These are phyloP conservation scores for Elymnias hypermnestra DNA, from an alignment of 1,140 invertebrate genomes.

Conservation along the genomic window DNA sequence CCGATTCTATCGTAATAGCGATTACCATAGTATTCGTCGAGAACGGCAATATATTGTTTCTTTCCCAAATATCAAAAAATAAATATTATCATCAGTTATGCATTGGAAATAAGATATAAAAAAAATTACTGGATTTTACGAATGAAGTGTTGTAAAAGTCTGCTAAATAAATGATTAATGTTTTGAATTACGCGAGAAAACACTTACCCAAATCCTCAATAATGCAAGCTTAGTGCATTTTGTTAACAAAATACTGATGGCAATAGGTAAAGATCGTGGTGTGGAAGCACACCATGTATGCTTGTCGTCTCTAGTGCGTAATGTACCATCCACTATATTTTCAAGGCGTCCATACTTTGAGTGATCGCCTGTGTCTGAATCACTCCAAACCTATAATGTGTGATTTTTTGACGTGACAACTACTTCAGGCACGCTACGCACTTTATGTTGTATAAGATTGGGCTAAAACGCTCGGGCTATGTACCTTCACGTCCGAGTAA, in stretches of 20 bases:
- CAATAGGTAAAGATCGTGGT: conserved; percentile 74
- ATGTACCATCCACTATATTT: conserved; percentile 83
- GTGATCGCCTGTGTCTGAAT: conserved; percentile 49
- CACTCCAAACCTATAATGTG: conserved; percentile 48
- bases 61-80: too few species aligned
- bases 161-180: neutral
- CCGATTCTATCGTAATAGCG: too few species aligned
- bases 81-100: too few species aligned
- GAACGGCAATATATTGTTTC: too few species aligned
- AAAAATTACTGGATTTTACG: too few species aligned
- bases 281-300: conserved; percentile 85
- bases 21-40: too few species aligned
- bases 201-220: conserved; percentile 86
- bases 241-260: conserved; percentile 78
- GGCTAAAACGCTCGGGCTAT: too few species aligned
- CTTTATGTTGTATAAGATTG: too few species aligned
- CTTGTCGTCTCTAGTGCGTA: conserved; percentile 84
- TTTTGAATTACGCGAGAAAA: neutral
- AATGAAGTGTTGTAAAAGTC: too few species aligned
- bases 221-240: conserved; percentile 79
- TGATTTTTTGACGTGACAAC: neutral
- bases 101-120: too few species aligned
- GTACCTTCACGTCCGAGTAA: too few species aligned
- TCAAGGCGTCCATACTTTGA: conserved; percentile 32
- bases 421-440: too few species aligned